These are phyloP conservation scores for Diogma glabrata DNA, from an alignment of 2,888 invertebrate genomes.

Conservation along the genomic window DNA sequence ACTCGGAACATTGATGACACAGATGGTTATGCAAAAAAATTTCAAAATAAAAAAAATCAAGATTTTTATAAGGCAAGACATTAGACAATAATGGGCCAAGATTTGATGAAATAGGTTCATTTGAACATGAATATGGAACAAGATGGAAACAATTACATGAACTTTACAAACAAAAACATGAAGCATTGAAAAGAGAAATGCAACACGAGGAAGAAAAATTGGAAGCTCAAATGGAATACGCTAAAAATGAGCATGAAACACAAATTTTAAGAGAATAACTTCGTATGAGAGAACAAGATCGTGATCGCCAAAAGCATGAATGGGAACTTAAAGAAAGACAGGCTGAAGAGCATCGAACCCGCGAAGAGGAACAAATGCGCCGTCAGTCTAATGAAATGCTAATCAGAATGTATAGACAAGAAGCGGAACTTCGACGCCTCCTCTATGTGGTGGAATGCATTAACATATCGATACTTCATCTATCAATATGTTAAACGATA, in stretches of 20 bases:
- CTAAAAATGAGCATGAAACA: conserved; percentile 93
- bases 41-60: conserved; percentile 65
- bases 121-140: conserved; percentile 93
- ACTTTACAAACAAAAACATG: conserved; percentile 80
- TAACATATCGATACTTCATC: too few relatives aligned
- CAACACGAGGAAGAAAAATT: conserved; percentile 84
- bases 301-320: conserved; percentile 72
- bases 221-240: conserved; percentile 94
- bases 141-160: conserved; percentile 96
- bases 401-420: conserved; percentile 63
- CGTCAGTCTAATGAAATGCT: conserved; percentile 69
- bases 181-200: conserved; percentile 79
- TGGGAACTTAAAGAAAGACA: conserved; percentile 74
- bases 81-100: conserved; percentile 65
- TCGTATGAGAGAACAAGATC: conserved; percentile 73
- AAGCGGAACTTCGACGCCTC: conserved; percentile 77
- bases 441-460: too few relatives aligned
- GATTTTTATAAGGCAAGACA: conserved; percentile 75
- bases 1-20: conserved; percentile 85
- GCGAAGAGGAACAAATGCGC: conserved; percentile 51
- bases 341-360: conserved; percentile 64
- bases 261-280: conserved; percentile 85
- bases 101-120: conserved; percentile 75
- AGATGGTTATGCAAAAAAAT: conserved; percentile 79
- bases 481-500: too few relatives aligned